A percentile compares a stretch with the other conserved stretches of the same genome.
Conservation (phyloP, 2,113 vertebrate genomes). For the Miniopterus natalensis region DNA sequence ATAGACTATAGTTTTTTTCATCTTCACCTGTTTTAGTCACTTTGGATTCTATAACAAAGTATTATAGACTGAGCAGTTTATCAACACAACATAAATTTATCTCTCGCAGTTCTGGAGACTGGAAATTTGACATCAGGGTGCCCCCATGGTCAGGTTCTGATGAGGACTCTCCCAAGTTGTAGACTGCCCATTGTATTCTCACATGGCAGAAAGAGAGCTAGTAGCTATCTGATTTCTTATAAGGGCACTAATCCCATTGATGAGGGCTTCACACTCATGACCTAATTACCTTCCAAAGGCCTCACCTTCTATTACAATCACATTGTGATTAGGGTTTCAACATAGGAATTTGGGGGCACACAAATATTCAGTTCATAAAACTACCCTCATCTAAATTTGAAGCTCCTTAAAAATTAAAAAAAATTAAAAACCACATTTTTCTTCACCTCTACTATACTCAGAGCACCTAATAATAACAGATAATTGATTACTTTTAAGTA, state of each 20-base stretch:
- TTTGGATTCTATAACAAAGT: background rate
- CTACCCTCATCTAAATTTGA: background rate
- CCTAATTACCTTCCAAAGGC: background rate
- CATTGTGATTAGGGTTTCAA: background rate
- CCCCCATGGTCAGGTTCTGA: background rate
- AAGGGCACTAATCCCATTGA: background rate
- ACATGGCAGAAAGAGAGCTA: background rate
- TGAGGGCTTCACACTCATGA: background rate
- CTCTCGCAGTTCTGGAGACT: background rate
- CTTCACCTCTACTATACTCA: background rate
- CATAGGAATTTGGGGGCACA: background rate
- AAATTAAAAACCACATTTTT: background rate
- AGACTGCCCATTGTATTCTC: background rate
- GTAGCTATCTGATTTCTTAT: background rate
- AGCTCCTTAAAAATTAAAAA: background rate
- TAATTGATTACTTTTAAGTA: constrained; percentile 13
- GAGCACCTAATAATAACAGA: background rate
- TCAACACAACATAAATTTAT: background rate
- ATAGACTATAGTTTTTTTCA: background rate
- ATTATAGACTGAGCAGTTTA: background rate
- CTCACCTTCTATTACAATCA: background rate
- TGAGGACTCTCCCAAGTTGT: background rate
- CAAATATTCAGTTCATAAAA: background rate
- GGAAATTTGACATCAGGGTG: background rate
- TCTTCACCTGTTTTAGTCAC: background rate